Evolutionary conservation across 2,113 vertebrate genomes (phyloP).

Genomic region (Vidua macroura): DNA sequence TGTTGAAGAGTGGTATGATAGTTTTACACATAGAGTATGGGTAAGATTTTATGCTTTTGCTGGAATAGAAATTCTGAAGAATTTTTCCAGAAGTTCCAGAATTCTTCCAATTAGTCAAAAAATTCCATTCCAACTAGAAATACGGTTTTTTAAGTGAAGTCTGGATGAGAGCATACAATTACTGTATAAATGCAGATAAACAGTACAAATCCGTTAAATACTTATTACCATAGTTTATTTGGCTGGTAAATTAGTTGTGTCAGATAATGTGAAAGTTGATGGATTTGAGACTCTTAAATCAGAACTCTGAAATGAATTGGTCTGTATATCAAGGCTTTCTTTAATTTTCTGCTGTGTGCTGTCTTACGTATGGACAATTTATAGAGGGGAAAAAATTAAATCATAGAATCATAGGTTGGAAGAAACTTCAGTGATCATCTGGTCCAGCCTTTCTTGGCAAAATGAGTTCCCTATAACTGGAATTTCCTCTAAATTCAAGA

Average conservation of each 20-base stretch:
- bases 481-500: not conserved
- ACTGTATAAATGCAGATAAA: not conserved
- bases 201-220: not conserved
- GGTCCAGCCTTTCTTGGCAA: not conserved
- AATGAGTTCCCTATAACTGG: not conserved
- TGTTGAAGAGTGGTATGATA: not conserved
- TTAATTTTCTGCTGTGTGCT: not conserved
- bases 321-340: not conserved
- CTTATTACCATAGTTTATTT: not conserved
- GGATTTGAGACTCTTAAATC: not conserved
- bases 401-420: not conserved
- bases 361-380: not conserved
- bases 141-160: not conserved
- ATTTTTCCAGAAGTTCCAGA: not conserved
- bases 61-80: not conserved
- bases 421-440: not conserved
- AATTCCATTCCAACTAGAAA: not conserved
- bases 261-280: not conserved
- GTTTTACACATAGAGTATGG: not conserved
- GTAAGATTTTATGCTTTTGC: not conserved
- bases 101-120: not conserved
- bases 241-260: not conserved
- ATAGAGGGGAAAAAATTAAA: not conserved
- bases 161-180: not conserved
- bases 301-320: not conserved